Evolutionary conservation across 1,140 invertebrate species (phyloP).

Genomic region (Aphidius ervi): DNA sequence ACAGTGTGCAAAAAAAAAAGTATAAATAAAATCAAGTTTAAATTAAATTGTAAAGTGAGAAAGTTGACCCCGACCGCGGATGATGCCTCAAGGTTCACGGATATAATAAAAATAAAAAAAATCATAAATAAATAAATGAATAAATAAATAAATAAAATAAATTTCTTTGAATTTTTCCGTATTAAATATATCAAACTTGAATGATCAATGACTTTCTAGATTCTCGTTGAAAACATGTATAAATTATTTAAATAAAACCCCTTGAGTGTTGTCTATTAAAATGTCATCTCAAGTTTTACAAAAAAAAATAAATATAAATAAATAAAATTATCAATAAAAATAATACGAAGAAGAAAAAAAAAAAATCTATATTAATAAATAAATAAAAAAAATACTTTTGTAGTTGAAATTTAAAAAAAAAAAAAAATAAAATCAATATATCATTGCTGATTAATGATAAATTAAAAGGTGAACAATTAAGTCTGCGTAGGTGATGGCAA

Average conservation of each 20-base stretch:
- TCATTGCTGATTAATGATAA: background rate
- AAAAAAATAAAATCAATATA: background rate
- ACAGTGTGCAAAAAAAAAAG: background rate
- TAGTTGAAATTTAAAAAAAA: background rate
- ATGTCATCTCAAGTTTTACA: no score
- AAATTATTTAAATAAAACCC: no score
- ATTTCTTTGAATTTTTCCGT: background rate
- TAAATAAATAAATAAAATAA: background rate
- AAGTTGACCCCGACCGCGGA: constrained; percentile 10
- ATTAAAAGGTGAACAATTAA: background rate
- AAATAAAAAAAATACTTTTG: no score
- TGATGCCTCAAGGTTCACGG: constrained; percentile 5
- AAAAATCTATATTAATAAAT: no score
- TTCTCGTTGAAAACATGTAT: no score
- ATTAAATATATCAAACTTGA: background rate
- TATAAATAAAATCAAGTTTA: no score
- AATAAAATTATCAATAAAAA: no score
- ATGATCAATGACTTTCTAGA: no score
- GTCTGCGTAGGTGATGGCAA: constrained; percentile 4
- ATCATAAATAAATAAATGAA: background rate
- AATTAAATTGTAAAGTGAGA: background rate
- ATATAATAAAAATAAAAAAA: constrained; percentile 1
- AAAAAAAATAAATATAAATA: no score
- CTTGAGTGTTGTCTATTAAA: no score
- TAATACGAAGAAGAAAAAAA: no score